phyloP scores from a whole-genome alignment of 2,888 invertebrate genomes.

The Sesia bembeciformis region DNA sequence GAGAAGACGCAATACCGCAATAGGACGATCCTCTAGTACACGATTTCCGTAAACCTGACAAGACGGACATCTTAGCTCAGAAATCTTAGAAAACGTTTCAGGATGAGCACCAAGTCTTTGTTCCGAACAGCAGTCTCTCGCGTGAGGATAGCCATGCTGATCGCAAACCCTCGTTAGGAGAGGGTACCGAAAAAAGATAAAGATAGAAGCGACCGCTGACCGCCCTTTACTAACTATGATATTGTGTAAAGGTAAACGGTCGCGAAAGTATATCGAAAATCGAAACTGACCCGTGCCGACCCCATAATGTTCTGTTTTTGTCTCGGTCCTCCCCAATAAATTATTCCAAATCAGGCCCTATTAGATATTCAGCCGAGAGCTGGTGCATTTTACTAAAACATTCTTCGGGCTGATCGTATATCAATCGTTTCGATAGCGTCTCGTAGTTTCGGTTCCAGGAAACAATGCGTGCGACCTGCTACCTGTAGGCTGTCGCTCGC shows the following conservation, averaged over 20 bases:
- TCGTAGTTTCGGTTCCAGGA: conserved; percentile 54
- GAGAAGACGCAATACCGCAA: too few relatives aligned
- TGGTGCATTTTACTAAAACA: conserved; percentile 64
- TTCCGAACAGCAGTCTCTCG: neutral
- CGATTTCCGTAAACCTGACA: too few relatives aligned
- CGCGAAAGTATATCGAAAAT: conserved; percentile 32
- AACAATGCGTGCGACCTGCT: conserved; percentile 63
- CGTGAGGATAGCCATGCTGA: neutral
- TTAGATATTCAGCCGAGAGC: conserved; percentile 69
- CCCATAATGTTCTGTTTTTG: conserved; percentile 69
- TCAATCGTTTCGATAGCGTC: conserved; percentile 64
- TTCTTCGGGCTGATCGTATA: conserved; percentile 60
- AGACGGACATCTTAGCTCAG: too few relatives aligned
- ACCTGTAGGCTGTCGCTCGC: conserved; percentile 51
- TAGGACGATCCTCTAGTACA: too few relatives aligned
- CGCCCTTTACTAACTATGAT: neutral
- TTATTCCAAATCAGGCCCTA: conserved; percentile 68
- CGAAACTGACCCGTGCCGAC: conserved; percentile 27
- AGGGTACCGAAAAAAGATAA: too few relatives aligned
- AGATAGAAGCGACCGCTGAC: too few relatives aligned
- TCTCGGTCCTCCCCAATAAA: conserved; percentile 57
- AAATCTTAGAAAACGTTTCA: too few relatives aligned
- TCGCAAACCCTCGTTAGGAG: too few relatives aligned
- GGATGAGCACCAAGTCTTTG: too few relatives aligned
- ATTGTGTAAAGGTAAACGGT: conserved; percentile 11